Evolutionary conservation across 1,140 invertebrate species (phyloP), one percentile per base, ranked within the genome.

Genomic region (Cydia amplana): DNA sequence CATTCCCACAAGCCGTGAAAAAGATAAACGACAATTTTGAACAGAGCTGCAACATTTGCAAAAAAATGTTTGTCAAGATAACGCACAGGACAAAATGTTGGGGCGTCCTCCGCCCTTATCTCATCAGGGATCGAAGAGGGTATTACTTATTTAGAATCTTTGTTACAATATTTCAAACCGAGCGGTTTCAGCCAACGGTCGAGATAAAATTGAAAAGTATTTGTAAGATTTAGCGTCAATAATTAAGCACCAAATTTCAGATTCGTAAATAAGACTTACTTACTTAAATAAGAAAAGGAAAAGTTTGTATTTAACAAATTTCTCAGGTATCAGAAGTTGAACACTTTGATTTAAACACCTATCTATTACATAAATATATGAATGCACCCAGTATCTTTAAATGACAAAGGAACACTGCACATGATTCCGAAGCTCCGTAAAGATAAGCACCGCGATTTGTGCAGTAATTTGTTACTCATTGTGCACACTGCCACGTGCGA

Each of bases 391-490:
- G 43, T 43, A 63, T 63, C 73, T 2, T 12, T 49, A 72, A 75
- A 72, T 55, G 73, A 46, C 72, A 73, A 55, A 75, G 76, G 78
- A 75, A 75, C 77, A 74, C 70, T 73, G 76, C 25, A 36, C 10
- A 14, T 46, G 67, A 75, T 75, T 78, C 78, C 20, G 36, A 70
- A 32, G 65, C 65, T 28, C 28, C 65, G 65, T 36, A 70, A 70
- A 70, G 65, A 70, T 70, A 70, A 70, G 16, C 14, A 36, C 75
- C 79, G 79, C 76, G 79, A 74, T 79, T 78, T 77, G 76, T 74
- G 70, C 63, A 74, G 75, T 80, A 80, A 83, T 83, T 83, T 83
- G 80, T 83, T 80, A 81, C 78, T 77, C 80, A 79, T 81, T 83
- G 79, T 72, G 64, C 65, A 46, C 65, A 36, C 28, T 36, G 65